These are phyloP conservation scores for Lichenostomus cassidix DNA, from an alignment of 2,113 vertebrate species.

Conservation along the genomic window DNA sequence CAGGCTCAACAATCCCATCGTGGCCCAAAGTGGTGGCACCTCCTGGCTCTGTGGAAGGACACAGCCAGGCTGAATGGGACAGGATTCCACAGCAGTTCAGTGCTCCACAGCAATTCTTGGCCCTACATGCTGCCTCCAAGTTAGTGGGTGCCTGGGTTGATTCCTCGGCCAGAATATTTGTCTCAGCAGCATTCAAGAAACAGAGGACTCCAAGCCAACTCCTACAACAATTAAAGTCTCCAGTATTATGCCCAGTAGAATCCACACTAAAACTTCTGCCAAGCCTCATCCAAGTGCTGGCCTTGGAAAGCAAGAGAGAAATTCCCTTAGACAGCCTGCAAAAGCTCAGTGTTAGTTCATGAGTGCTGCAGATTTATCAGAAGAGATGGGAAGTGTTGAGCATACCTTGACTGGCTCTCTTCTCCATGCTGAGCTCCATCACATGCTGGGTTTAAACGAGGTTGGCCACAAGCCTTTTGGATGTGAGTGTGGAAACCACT, in stretches of 20 bases:
- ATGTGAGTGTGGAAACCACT: not conserved
- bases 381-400: not conserved
- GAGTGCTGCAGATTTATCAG: not conserved
- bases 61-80: too few relatives aligned
- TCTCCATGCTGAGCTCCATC: not conserved
- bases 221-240: not conserved
- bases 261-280: not conserved
- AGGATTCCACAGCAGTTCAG: too few relatives aligned
- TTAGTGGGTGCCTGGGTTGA: not conserved
- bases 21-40: too few relatives aligned
- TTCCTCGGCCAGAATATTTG: not conserved
- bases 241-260: not conserved
- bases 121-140: not conserved
- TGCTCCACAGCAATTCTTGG: too few relatives aligned
- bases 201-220: not conserved
- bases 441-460: not conserved
- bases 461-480: not conserved
- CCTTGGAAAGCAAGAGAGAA: not conserved
- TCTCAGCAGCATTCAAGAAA: not conserved
- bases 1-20: not conserved
- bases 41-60: too few relatives aligned
- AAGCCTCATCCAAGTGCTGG: not conserved
- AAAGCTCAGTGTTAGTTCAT: not conserved
- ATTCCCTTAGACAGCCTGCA: not conserved
- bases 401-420: not conserved